A percentile compares a stretch with the other conserved stretches of the same genome.
These are phyloP conservation scores for Drosophila ficusphila DNA, from an alignment of 1,140 invertebrate species.

Conservation along the genomic window DNA sequence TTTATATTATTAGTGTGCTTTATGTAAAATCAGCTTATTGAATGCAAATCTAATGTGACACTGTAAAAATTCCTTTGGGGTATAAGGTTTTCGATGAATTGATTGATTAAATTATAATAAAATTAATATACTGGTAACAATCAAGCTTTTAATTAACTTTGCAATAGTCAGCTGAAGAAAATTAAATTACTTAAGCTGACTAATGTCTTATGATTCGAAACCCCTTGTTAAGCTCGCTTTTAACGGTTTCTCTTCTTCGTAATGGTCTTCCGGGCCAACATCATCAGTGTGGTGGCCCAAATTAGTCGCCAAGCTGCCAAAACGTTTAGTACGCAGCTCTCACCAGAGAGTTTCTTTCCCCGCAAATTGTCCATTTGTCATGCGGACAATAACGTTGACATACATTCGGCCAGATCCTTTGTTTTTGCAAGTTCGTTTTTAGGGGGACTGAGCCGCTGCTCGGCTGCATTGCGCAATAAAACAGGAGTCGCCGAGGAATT, in stretches of 20 bases:
- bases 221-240: not conserved
- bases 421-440: constrained; percentile 27
- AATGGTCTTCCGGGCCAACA: not conserved
- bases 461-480: constrained; percentile 71
- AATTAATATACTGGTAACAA: too few species aligned
- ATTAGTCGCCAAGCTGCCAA: constrained; percentile 79
- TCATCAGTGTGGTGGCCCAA: constrained; percentile 51
- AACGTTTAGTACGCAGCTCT: constrained; percentile 75
- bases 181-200: not conserved
- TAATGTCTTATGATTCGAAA: not conserved
- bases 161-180: too few species aligned
- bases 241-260: not conserved
- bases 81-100: too few species aligned
- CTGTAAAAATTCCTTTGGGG: not conserved
- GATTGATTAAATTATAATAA: too few species aligned
- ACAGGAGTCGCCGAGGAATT: constrained; percentile 59
- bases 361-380: constrained; percentile 75
- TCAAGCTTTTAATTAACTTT: too few species aligned
- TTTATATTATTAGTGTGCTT: constrained; percentile 51
- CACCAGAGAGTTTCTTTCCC: constrained; percentile 26
- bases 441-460: constrained; percentile 4
- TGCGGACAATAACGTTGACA: constrained; percentile 68
- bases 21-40: constrained; percentile 22
- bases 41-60: constrained; percentile 13
- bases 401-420: constrained; percentile 67